These are phyloP conservation scores for Mactra quadrangularis DNA, from an alignment of 1,140 invertebrate species.

Conservation along the genomic window DNA sequence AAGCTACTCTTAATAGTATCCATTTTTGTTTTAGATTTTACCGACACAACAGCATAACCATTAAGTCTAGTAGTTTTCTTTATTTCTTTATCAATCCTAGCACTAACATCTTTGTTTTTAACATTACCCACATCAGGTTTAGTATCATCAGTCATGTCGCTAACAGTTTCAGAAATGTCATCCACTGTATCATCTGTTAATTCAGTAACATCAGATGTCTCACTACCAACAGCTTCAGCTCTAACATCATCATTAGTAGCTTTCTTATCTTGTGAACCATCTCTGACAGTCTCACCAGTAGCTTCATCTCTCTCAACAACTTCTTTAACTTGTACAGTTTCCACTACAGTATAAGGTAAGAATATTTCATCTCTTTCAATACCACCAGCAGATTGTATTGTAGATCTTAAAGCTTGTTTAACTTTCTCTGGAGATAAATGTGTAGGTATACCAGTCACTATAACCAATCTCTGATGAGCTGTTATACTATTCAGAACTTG, in stretches of 20 bases:
- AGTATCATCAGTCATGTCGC: not conserved
- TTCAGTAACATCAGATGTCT: conserved; percentile 14
- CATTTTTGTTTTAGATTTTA: conserved; percentile 79
- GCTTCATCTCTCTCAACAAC: conserved; percentile 17
- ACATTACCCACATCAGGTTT: no score
- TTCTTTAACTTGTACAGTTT: conserved; percentile 33
- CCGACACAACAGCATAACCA: conserved; percentile 80
- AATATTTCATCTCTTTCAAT: conserved; percentile 78
- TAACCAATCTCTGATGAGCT: conserved; percentile 77
- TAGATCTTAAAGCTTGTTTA: conserved; percentile 71
- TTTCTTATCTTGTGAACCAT: conserved; percentile 19
- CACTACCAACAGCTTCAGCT: not conserved
- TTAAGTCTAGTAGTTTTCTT: conserved; percentile 46
- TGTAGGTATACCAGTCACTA: conserved; percentile 80
- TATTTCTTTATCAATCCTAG: conserved; percentile 2
- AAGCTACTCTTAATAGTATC: conserved; percentile 76
- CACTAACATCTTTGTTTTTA: no score
- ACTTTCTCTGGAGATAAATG: conserved; percentile 68
- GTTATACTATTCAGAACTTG: conserved; percentile 71
- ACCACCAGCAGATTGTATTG: conserved; percentile 77
- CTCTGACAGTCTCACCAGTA: conserved; percentile 31
- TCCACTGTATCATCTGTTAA: conserved; percentile 22
- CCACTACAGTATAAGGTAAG: conserved; percentile 65
- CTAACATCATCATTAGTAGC: not conserved
- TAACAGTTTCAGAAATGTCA: not conserved